Conservation (phyloP, 2,797 vertebrate genomes). For the Hozukius guyotensis region DNA sequence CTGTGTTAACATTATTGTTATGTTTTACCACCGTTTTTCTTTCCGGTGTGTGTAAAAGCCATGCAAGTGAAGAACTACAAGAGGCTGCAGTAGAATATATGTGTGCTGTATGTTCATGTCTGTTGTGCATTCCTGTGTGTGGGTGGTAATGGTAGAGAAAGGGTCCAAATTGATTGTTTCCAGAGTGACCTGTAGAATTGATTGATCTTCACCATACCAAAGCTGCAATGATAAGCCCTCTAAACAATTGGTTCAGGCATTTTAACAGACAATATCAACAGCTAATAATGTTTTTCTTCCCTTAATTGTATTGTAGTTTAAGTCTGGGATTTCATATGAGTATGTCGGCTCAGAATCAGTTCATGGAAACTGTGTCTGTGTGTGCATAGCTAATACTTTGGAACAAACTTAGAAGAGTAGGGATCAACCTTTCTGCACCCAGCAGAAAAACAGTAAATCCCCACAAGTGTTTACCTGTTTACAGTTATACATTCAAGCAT, state of each 20-base stretch:
- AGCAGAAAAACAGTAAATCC: not conserved
- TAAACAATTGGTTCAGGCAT: constrained; percentile 26
- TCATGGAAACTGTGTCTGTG: not conserved
- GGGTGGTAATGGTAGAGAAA: constrained; percentile 51
- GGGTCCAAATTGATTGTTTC: constrained; percentile 75
- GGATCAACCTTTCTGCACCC: not conserved
- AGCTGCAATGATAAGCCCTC: constrained; percentile 49
- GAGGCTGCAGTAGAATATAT: not conserved
- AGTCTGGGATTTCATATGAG: not conserved
- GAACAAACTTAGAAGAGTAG: not conserved
- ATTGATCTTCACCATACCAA: constrained; percentile 66
- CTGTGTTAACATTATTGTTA: not conserved
- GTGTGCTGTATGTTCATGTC: constrained; percentile 7
- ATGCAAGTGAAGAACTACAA: not conserved
- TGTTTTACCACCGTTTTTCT: not conserved
- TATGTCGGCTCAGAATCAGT: not conserved
- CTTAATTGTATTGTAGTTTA: not conserved
- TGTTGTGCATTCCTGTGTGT: constrained; percentile 26
- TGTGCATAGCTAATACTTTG: not conserved
- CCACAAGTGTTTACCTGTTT: constrained; percentile 8
- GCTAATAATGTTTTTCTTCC: not conserved
- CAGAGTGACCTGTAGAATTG: constrained; percentile 64
- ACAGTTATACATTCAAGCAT: not conserved
- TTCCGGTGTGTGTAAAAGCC: constrained; percentile 2
- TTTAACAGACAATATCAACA: constrained; percentile 15